These are phyloP conservation scores for Oscheius sp. DNA, from an alignment of 1,140 invertebrate genomes.

Conservation along the genomic window DNA sequence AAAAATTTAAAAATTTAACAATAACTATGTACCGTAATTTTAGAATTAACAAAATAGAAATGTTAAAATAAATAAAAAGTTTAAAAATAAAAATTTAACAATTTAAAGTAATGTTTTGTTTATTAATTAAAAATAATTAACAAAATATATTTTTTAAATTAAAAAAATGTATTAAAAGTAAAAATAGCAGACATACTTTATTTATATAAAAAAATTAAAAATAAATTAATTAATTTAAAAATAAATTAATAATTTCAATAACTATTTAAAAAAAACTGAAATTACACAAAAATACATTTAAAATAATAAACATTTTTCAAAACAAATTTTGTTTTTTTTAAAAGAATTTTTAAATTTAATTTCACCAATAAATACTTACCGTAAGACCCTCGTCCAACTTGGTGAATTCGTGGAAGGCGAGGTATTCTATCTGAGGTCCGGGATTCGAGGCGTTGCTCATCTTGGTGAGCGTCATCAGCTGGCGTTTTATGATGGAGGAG, in stretches of 20 bases:
- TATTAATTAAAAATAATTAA: no score
- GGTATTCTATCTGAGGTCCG: constrained; percentile 50
- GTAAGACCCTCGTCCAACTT: constrained; percentile 53
- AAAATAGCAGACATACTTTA: no score
- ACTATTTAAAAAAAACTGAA: no score
- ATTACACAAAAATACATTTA: no score
- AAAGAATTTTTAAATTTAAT: not conserved
- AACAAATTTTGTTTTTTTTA: not conserved
- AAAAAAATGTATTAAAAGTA: no score
- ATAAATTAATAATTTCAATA: no score
- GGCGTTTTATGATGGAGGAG: constrained; percentile 44
- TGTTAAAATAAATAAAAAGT: no score
- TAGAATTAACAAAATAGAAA: no score
- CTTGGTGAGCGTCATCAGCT: constrained; percentile 25
- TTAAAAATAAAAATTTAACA: not conserved
- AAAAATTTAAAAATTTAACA: not conserved
- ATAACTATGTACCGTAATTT: no score
- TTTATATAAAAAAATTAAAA: no score
- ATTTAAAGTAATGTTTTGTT: no score
- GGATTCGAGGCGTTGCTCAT: not conserved
- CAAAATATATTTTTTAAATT: not conserved
- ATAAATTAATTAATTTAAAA: no score
- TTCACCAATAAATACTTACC: constrained; percentile 37
- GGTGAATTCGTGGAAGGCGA: constrained; percentile 52
- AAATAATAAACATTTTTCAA: not conserved